Conservation (phyloP, 2,113 vertebrate genomes). For the Diadophis punctatus region DNA sequence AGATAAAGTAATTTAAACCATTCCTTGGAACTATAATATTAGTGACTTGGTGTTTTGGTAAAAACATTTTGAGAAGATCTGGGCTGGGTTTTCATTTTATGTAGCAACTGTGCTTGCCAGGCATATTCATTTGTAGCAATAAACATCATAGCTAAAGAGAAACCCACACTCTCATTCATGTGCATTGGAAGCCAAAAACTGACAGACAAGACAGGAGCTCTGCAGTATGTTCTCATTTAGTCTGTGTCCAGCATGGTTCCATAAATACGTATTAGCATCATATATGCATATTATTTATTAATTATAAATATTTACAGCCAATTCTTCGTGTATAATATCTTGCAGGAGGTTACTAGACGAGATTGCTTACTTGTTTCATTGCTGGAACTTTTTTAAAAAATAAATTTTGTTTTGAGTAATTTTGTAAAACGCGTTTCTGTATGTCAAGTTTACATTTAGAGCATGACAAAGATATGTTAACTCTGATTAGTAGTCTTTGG, state of each 20-base stretch:
- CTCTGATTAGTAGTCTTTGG: neutral
- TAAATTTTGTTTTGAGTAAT: neutral
- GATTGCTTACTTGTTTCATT: neutral
- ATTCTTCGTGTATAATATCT: neutral
- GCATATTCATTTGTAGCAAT: neutral
- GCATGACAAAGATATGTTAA: neutral
- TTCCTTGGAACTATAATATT: neutral
- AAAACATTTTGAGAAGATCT: neutral
- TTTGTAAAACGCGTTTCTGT: neutral
- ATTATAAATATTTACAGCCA: neutral
- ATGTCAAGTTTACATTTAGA: neutral
- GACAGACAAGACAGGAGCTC: neutral
- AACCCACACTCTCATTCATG: neutral
- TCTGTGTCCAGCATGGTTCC: neutral
- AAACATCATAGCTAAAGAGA: neutral
- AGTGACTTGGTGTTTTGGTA: neutral
- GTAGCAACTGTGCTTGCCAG: neutral
- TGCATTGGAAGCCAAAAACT: neutral
- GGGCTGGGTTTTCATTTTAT: neutral
- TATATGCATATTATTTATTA: neutral
- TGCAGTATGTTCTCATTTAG: neutral
- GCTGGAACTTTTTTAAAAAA: neutral
- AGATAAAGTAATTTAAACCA: neutral
- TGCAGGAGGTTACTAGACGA: neutral
- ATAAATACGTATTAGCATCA: neutral